Evolutionary conservation across 2,113 vertebrate genomes (phyloP).

Genomic region (Condylura cristata): DNA sequence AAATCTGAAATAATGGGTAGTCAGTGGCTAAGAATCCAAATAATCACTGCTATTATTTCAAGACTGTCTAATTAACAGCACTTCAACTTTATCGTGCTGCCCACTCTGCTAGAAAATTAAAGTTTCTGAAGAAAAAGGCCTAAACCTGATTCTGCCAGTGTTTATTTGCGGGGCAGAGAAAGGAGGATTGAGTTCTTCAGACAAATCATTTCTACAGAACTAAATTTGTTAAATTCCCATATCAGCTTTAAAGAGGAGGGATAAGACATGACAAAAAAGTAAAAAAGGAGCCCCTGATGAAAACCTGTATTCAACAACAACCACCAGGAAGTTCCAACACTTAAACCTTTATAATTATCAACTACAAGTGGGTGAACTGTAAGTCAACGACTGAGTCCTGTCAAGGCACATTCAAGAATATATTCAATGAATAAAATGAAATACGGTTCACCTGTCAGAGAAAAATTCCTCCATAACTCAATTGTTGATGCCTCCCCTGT

Average conservation of each 20-base stretch:
- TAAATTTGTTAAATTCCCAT: neutral
- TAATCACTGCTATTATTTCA: neutral
- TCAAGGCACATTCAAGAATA: no score
- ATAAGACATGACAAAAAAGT: no score
- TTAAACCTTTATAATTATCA: neutral
- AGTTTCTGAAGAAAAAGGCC: neutral
- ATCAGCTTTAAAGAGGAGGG: neutral
- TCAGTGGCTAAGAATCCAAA: neutral
- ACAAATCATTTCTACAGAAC: neutral
- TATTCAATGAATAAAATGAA: no score
- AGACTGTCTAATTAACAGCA: neutral
- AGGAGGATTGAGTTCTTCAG: neutral
- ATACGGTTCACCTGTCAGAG: no score
- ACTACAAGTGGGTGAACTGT: neutral
- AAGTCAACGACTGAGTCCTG: no score
- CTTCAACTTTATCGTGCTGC: neutral
- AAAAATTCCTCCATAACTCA: neutral
- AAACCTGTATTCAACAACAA: neutral
- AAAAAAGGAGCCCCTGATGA: neutral
- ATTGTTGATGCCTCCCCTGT: neutral
- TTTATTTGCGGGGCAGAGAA: neutral
- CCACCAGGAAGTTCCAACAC: neutral
- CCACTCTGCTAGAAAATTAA: neutral
- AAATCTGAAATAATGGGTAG: neutral
- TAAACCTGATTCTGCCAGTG: neutral